Conservation (phyloP, 2,888 invertebrate genomes). For the Sepiola atlantica region DNA sequence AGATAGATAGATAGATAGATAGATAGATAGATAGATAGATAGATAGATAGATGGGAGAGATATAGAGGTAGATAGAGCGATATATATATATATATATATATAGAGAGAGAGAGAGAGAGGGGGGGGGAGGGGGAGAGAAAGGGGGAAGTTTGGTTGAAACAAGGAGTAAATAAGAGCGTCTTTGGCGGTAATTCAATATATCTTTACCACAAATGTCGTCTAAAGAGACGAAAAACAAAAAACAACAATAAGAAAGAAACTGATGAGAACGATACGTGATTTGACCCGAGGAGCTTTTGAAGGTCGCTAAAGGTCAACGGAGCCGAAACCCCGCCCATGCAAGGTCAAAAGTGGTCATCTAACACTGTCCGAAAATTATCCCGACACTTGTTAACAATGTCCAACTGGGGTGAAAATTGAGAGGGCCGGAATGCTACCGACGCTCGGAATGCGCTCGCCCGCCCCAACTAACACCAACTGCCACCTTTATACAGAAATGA, state of each 20-base stretch:
- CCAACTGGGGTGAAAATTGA: constrained; percentile 16
- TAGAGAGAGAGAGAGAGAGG: neutral
- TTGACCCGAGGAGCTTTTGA: neutral
- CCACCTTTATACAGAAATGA: neutral
- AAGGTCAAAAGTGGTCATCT: constrained; percentile 18
- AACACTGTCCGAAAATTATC: neutral
- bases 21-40: neutral
- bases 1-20: neutral
- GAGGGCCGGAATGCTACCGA: neutral
- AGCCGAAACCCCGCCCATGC: neutral
- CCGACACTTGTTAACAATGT: constrained; percentile 13
- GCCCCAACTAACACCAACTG: neutral
- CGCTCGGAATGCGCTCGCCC: neutral
- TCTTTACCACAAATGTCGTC: neutral
- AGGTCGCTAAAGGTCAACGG: neutral
- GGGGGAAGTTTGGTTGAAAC: neutral
- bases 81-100: too few relatives aligned
- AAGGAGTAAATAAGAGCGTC: neutral
- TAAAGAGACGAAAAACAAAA: neutral
- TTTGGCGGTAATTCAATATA: neutral
- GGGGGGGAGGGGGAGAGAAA: neutral
- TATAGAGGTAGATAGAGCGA: neutral
- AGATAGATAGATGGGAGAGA: neutral
- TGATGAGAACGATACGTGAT: neutral
- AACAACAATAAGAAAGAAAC: neutral